Evolutionary conservation across 2,113 vertebrate species (phyloP).

Genomic region (Alethe castanea): DNA sequence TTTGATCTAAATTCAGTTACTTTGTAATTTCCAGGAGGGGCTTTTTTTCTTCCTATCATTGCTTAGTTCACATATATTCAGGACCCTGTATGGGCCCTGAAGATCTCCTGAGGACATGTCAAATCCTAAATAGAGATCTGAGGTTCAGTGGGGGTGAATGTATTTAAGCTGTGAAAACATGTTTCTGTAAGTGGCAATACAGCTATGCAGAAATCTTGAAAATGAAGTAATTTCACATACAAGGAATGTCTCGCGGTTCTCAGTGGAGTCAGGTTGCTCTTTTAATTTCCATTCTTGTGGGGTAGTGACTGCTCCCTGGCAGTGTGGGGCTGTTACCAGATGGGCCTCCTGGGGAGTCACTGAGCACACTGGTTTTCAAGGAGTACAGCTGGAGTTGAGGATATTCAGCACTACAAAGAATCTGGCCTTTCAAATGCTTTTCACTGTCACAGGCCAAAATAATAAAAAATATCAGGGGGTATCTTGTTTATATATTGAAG

Average conservation of each 20-base stretch:
- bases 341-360: not conserved
- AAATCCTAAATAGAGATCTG: not conserved
- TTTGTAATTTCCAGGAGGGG: conserved; percentile 46
- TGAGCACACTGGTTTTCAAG: not conserved
- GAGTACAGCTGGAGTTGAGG: not conserved
- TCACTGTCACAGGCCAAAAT: not conserved
- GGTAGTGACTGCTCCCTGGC: not conserved
- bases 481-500: not conserved
- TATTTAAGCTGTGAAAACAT: conserved; percentile 41
- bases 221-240: conserved; percentile 27
- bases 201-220: not conserved
- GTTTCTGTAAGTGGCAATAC: not conserved
- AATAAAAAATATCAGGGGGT: not conserved
- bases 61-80: not conserved
- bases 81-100: not conserved
- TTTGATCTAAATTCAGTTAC: conserved; percentile 48
- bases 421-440: not conserved
- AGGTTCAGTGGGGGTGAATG: not conserved
- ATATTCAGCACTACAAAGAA: not conserved
- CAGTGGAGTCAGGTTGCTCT: not conserved
- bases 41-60: not conserved
- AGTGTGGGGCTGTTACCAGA: not conserved
- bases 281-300: conserved; percentile 10
- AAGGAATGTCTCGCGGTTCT: not conserved
- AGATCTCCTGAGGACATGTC: conserved; percentile 1